Conservation (phyloP, 2,888 invertebrate genomes). For the Agrotis exclamationis region DNA sequence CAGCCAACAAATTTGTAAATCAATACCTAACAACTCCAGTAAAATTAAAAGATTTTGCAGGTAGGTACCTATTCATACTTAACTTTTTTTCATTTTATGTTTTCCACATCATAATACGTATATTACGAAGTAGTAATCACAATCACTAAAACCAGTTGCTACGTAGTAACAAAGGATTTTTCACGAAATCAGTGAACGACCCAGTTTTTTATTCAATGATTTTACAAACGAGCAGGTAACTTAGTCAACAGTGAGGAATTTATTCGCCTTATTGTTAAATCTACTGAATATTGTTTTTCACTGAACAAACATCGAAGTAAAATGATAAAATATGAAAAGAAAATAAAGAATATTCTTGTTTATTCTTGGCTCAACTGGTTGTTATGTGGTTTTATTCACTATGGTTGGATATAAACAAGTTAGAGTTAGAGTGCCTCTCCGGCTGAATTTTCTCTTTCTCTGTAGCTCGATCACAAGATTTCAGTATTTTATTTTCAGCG, state of each 20-base stretch:
- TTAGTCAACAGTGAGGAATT: not conserved
- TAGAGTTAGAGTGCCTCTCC: not conserved
- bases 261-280: conserved; percentile 26
- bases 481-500: too few species aligned
- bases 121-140: too few species aligned
- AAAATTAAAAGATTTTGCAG: too few species aligned
- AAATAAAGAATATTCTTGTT: conserved; percentile 20
- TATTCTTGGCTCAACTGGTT: conserved; percentile 17
- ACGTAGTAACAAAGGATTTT: not conserved
- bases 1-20: too few species aligned
- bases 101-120: too few species aligned
- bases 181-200: not conserved
- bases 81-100: too few species aligned
- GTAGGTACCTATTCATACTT: too few species aligned
- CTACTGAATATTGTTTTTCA: conserved; percentile 17
- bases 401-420: not conserved
- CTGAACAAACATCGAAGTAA: conserved; percentile 13
- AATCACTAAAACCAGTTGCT: not conserved
- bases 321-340: conserved; percentile 15
- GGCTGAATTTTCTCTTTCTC: not conserved
- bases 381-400: conserved; percentile 5
- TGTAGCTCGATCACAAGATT: too few species aligned
- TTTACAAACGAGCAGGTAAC: not conserved
- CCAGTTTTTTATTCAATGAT: not conserved
- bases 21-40: too few species aligned